Percentiles rank a stretch among this genome's conserved stretches.
phyloP scores from a whole-genome alignment of 2,113 vertebrate species.

The Alaudala cheleensis region DNA sequence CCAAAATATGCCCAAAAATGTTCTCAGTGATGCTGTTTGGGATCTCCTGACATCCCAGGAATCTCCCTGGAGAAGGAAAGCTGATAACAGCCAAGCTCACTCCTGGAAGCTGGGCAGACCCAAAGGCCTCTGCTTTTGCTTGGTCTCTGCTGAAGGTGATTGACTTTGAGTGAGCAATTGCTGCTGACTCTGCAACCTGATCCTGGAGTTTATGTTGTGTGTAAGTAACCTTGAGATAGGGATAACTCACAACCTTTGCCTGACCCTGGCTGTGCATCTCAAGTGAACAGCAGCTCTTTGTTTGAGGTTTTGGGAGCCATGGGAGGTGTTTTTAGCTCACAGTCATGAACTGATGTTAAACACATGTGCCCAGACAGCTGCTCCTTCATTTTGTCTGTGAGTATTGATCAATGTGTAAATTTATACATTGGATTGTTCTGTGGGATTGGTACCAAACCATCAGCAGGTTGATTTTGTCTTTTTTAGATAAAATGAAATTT shows the following conservation, averaged over 20 bases:
- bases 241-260: constrained; percentile 58
- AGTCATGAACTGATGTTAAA: constrained; percentile 44
- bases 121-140: constrained; percentile 39
- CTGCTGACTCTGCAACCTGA: constrained; percentile 59
- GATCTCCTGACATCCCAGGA: not conserved
- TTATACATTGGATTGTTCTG: not conserved
- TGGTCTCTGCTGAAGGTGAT: constrained; percentile 43
- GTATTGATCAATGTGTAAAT: constrained; percentile 31
- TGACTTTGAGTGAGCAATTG: constrained; percentile 64
- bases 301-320: constrained; percentile 45
- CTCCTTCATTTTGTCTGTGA: not conserved
- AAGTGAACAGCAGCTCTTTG: constrained; percentile 67
- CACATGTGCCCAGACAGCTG: constrained; percentile 24
- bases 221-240: constrained; percentile 68
- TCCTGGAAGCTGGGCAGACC: not conserved
- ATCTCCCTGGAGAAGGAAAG: not conserved
- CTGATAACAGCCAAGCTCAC: not conserved
- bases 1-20: not conserved
- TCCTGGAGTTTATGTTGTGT: constrained; percentile 52
- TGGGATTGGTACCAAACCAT: not conserved
- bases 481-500: not conserved
- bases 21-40: not conserved
- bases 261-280: constrained; percentile 63
- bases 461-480: not conserved
- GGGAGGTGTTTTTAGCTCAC: constrained; percentile 39